Evolutionary conservation across 2,113 vertebrate species (phyloP).

Genomic region (Thunnus maccoyii): DNA sequence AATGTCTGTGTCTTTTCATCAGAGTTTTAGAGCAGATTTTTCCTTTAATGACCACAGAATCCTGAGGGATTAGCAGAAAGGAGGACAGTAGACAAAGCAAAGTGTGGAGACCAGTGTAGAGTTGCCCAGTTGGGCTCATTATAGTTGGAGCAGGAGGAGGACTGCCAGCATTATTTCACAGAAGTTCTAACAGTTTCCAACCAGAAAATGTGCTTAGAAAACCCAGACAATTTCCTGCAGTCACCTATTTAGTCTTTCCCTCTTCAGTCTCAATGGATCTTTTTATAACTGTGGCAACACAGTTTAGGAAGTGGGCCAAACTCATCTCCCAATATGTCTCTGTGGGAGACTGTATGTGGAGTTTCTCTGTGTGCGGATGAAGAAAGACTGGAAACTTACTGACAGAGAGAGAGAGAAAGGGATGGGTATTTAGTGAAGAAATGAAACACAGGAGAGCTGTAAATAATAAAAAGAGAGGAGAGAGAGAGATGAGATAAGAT

Average conservation of each 20-base stretch:
- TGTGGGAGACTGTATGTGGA: slow-evolving; percentile 5
- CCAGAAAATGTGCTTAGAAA: slow-evolving; percentile 72
- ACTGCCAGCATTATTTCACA: slow-evolving; percentile 40
- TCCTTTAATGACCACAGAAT: slow-evolving; percentile 1
- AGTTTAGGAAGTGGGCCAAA: slow-evolving; percentile 62
- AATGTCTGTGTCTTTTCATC: not conserved
- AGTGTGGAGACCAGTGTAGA: not conserved
- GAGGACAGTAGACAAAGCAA: slow-evolving; percentile 13
- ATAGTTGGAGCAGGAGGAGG: not conserved
- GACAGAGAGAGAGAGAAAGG: not conserved
- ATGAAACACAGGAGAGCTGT: not conserved
- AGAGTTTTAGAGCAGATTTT: not conserved
- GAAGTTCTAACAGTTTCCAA: slow-evolving; percentile 52
- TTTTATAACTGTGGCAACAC: slow-evolving; percentile 54
- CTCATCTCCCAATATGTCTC: slow-evolving; percentile 8
- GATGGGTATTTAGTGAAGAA: not conserved
- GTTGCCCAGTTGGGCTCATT: slow-evolving; percentile 32
- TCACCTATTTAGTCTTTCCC: slow-evolving; percentile 61
- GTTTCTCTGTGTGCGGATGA: slow-evolving; percentile 2
- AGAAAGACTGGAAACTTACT: not conserved
- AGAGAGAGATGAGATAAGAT: not conserved
- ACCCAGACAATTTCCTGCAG: slow-evolving; percentile 38
- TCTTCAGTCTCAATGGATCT: slow-evolving; percentile 49
- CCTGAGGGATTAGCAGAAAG: not conserved
- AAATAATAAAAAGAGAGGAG: not conserved